These are phyloP conservation scores for Aleiodes alternator DNA, from an alignment of 2,888 invertebrate species.

Conservation along the genomic window DNA sequence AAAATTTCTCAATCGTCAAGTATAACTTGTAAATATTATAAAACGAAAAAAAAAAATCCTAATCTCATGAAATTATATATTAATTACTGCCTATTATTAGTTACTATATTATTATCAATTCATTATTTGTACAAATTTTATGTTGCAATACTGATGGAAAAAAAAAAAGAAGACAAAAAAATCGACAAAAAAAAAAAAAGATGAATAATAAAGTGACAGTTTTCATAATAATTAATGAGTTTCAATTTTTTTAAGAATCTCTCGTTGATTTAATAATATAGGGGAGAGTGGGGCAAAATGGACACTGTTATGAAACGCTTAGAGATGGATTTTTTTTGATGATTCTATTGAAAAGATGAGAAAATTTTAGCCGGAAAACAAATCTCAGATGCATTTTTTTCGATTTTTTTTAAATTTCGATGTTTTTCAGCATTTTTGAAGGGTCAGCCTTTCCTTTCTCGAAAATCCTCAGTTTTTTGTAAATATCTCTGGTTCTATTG, in stretches of 20 bases:
- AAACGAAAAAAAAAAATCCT: slow-evolving; percentile 38
- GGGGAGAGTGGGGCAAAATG: too few species aligned
- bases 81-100: slow-evolving; percentile 67
- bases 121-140: slow-evolving; percentile 74
- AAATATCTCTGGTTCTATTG: too few species aligned
- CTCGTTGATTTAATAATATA: neutral
- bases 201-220: slow-evolving; percentile 69
- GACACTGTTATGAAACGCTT: too few species aligned
- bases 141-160: slow-evolving; percentile 72
- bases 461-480: too few species aligned
- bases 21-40: slow-evolving; percentile 60
- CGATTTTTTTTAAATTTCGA: too few species aligned
- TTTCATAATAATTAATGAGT: slow-evolving; percentile 53
- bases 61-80: slow-evolving; percentile 60
- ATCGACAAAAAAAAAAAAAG: slow-evolving; percentile 51
- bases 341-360: too few species aligned
- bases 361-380: too few species aligned
- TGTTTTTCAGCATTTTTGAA: too few species aligned
- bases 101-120: slow-evolving; percentile 60
- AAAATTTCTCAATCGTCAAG: slow-evolving; percentile 51
- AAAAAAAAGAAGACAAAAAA: slow-evolving; percentile 48
- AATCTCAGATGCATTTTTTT: too few species aligned
- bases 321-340: too few species aligned
- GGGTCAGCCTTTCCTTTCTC: too few species aligned
- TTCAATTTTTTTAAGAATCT: neutral